Base-by-base conservation (phyloP, 2,113 vertebrate species). In the Pipra filicauda region DNA sequence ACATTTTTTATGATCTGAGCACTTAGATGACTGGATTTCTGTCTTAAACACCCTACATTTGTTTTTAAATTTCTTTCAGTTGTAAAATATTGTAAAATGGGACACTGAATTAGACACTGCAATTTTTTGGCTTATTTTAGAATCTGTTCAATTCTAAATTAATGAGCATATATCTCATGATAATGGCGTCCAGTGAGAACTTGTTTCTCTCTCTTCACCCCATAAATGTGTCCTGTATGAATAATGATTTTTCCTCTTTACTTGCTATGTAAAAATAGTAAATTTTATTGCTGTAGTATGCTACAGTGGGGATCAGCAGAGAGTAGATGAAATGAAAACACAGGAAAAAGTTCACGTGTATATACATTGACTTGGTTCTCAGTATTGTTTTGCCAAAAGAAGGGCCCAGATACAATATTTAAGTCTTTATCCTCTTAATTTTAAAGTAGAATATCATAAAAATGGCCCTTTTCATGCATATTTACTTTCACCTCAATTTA, bases 61-160 rank as follows among this genome's bases (percentile, higher is more conserved):
- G 1, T n/a, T 87, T 71, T 17, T 16, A 19, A 21, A 30, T 51
- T 43, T 62, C 1, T 21, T 52, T 46, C 22, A 73, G 18, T 23
- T 76, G 6, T 30, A 54, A 74, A 64, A 37, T 55, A 37, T 55
- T 92, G 82, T 52, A 10, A 75, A 89, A 64, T 10, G 3, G 22
- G n/a, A 15, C 4, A 52, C 18, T 28, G 1, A 78, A n/a, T 52
- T 54, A 27, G 16, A 17, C 9, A 22, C 35, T 23, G 1, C 0
- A 8, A 22, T 69, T 69, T 81, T 26, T 19, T 15, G 15, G 8
- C 3, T 31, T 10, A 18, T 67, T 59, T 54, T 69, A 54, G 48
- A 87, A 48, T 54, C 16, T n/a, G 11, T 23, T 72, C 7, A 41
- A 26, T 81, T 75, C 24, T 37, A 61, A 57, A 65, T 48, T 78